Percentiles rank a stretch among this genome's conserved stretches.
Conservation (phyloP, 2,888 invertebrate genomes). For the Sphaeridia pumilis region DNA sequence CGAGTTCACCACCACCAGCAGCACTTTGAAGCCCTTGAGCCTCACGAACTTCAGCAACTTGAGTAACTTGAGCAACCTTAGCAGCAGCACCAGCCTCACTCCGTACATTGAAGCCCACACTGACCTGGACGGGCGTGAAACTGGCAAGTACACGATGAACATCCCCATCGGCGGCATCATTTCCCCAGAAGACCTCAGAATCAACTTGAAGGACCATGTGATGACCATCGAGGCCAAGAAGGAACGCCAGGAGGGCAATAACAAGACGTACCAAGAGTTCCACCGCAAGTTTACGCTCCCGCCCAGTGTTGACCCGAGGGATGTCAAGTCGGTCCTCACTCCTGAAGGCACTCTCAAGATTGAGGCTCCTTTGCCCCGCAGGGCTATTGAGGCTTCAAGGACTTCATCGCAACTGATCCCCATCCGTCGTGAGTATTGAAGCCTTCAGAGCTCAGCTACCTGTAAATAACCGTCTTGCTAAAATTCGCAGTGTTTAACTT, state of each 20-base stretch:
- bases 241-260: neutral
- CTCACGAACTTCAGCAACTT: neutral
- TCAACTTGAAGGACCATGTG: slow-evolving; percentile 1
- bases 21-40: too few species aligned
- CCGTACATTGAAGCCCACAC: slow-evolving; percentile 3
- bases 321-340: neutral
- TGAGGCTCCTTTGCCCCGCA: neutral
- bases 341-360: slow-evolving; percentile 5
- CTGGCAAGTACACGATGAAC: slow-evolving; percentile 5
- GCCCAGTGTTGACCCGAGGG: neutral
- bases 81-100: neutral
- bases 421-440: neutral
- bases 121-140: neutral
- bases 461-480: too few species aligned
- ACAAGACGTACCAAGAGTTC: slow-evolving; percentile 1
- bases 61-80: neutral
- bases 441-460: too few species aligned
- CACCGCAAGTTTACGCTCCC: slow-evolving; percentile 1
- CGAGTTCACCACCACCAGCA: neutral
- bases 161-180: neutral
- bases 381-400: neutral
- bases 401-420: neutral
- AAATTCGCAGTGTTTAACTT: too few species aligned
- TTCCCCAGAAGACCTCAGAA: slow-evolving; percentile 1
- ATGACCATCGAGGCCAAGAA: slow-evolving; percentile 3